Base-by-base conservation (phyloP, 2,888 invertebrate genomes). In the Dexiosoma caninum region DNA sequence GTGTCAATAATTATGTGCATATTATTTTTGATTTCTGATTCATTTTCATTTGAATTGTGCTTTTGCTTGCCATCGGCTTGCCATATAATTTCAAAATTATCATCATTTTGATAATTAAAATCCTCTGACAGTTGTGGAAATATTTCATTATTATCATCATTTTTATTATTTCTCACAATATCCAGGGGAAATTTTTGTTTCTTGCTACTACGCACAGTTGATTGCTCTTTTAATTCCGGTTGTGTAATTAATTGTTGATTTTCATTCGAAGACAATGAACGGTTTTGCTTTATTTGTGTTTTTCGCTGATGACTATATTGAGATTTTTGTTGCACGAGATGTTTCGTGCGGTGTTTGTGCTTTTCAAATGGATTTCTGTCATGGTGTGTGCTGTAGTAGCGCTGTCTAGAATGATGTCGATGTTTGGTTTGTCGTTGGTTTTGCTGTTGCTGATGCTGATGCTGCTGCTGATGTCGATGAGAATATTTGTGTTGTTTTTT, bases 21-120 rank as follows among this genome's bases (percentile, higher is more conserved):
- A 40, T 16, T 32, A 1, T 51, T 42, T 9, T 30, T 75, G 0
- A n/a, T 32, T 19, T 35, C 35, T 53, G 62, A 19, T 49, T 49
- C 6, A 30, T 32, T 51, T 19, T 30, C 16, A n/a, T n/a, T 35
- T 21, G 37, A n/a, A n/a, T n/a, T n/a, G n/a, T n/a, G n/a, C 0
- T 12, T 55, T 55, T 30, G 16, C 14, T 57, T 30, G 30, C 49
- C 12, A 57, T 57, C 37, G 19, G 40, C 14, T n/a, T 42, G 62
- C 67, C 62, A 69, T 12, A 46, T 3, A 14, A 21, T 16, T 32
- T 16, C 35, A 57, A 72, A 81, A 62, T 44, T 40, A 69, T 77
- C 81, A 74, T 77, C 81, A 14, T 37, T 77, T 77, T 72, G 81
- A 74, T 81, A 81, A 77, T 81, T 77, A 59, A 69, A 72, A 74